A percentile compares a stretch with the other conserved stretches of the same genome.
Conservation (phyloP, 64 coral and sea anemone species). For the Platygyra sinensis region DNA sequence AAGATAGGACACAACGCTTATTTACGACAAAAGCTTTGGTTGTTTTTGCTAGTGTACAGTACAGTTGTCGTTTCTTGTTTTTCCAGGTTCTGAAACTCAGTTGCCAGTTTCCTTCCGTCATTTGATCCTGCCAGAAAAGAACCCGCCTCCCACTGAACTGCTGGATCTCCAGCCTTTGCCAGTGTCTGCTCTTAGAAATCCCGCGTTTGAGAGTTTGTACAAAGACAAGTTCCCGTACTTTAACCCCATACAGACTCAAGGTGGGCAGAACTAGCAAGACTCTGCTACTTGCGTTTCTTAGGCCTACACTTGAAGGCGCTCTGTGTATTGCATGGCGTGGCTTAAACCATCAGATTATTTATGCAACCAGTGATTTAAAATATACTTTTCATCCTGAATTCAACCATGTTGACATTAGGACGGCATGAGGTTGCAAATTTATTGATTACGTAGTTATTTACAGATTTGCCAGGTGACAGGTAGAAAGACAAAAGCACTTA, state of each 20-base stretch:
- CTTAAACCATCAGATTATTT: not conserved
- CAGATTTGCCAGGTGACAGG: no score
- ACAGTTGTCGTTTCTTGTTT: not conserved
- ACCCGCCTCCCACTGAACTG: constrained; percentile 91
- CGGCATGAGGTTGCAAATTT: constrained; percentile 39
- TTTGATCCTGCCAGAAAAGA: constrained; percentile 98
- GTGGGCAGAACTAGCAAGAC: constrained; percentile 9
- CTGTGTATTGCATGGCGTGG: no score
- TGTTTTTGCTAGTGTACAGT: no score
- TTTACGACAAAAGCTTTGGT: no score
- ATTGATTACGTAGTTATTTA: not conserved
- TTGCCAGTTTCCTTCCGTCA: constrained; percentile 98
- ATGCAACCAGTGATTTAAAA: constrained; percentile 39
- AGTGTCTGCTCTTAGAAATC: constrained; percentile 93
- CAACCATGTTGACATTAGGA: constrained; percentile 38
- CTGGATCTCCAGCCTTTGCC: constrained; percentile 93
- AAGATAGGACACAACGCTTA: no score
- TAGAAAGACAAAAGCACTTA: no score
- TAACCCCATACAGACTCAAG: constrained; percentile 97
- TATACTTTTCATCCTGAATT: constrained; percentile 1
- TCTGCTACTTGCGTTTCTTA: no score
- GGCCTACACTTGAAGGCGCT: no score
- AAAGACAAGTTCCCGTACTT: constrained; percentile 99
- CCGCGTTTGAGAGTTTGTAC: constrained; percentile 93
- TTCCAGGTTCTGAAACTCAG: constrained; percentile 93